Conservation (phyloP, 2,888 invertebrate genomes). For the Eilema griseolum region DNA sequence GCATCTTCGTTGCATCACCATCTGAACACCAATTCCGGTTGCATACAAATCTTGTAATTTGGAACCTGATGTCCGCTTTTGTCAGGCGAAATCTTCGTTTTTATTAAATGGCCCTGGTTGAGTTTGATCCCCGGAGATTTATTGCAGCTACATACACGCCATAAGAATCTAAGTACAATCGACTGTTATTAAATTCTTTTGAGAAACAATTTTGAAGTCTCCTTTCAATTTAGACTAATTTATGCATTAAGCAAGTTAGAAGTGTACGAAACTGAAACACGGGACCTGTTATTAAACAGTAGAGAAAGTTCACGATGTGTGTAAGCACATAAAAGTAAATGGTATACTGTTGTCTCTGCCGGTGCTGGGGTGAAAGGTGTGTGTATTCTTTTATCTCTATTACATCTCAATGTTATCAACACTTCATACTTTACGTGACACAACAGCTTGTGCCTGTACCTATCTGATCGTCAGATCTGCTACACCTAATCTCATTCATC, state of each 20-base stretch:
- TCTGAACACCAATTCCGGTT: background rate
- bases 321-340: background rate
- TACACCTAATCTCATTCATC: constrained; percentile 8
- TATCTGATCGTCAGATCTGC: background rate
- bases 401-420: background rate
- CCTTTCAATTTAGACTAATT: too few species aligned
- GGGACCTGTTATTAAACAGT: too few species aligned
- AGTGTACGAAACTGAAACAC: too few species aligned
- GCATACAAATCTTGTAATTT: background rate
- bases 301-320: too few species aligned
- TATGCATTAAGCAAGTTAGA: too few species aligned
- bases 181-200: background rate
- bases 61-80: background rate
- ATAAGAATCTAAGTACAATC: background rate
- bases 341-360: background rate
- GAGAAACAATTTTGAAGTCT: too few species aligned
- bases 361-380: background rate
- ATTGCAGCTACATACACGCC: background rate
- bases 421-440: background rate
- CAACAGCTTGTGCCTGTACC: background rate
- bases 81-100: background rate
- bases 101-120: background rate
- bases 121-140: background rate
- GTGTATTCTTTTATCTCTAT: background rate
- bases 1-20: background rate